Percentiles rank a stretch among this genome's conserved stretches.
phyloP scores from a whole-genome alignment of 2,113 vertebrate genomes.

The Saguinus imperator region DNA sequence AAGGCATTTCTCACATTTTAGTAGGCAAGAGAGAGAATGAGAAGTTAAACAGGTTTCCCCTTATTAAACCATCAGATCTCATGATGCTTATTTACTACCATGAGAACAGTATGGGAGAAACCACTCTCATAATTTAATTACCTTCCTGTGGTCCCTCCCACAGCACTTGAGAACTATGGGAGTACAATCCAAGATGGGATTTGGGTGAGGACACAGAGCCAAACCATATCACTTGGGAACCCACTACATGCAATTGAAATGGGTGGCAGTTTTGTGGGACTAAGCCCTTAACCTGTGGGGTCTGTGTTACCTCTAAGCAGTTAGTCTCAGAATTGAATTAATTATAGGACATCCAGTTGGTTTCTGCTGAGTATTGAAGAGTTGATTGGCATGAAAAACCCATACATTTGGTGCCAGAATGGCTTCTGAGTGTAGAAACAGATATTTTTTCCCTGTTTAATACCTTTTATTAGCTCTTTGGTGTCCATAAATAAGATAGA shows the following conservation, averaged over 20 bases:
- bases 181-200: too few species aligned
- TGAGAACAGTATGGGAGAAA: too few species aligned
- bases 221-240: too few species aligned
- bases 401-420: not conserved
- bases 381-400: not conserved
- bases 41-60: too few species aligned
- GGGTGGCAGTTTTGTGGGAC: not conserved
- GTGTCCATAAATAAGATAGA: not conserved
- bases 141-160: too few species aligned
- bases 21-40: too few species aligned
- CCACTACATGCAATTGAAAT: not conserved
- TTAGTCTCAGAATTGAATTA: not conserved
- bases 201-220: too few species aligned
- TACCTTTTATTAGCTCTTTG: not conserved
- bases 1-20: too few species aligned
- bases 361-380: not conserved
- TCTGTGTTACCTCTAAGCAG: not conserved
- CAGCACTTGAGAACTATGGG: too few species aligned
- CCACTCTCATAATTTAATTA: too few species aligned
- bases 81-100: too few species aligned
- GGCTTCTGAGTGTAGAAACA: not conserved
- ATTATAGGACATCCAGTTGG: not conserved
- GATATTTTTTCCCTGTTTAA: not conserved
- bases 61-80: too few species aligned
- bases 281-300: not conserved